Base-by-base conservation (phyloP, 2,113 vertebrate genomes). In the Danionella cerebrum region DNA sequence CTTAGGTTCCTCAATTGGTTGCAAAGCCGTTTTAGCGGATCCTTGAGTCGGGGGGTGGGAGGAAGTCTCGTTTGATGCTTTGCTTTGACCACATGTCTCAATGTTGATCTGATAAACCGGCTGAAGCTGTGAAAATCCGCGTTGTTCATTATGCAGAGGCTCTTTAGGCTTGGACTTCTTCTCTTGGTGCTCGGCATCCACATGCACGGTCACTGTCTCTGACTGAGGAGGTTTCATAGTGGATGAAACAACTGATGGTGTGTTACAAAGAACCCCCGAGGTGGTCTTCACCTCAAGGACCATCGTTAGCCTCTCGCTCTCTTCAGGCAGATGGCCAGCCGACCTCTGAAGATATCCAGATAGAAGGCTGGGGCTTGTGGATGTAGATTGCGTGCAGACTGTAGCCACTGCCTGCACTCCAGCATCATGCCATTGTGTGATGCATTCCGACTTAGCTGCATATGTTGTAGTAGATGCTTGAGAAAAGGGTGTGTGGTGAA, bases 311-410 rank as follows among this genome's bases (percentile, higher is more conserved):
- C 88, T 87, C 48, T 89, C 87, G 8, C 52, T 67, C 13, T 84
- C 86, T 13, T 91, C 89, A 4, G 72, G 72, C 2, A 64, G 55
- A 64, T 59, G 6, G 3, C 73, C 13, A 25, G 70, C 66, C 29
- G 48, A 42, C 67, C 57, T 87, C 50, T 53, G 85, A 54, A 80
- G 84, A 31, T 86, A 77, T 0, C 84, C 76, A 1, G 87, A 44
- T 19, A 94, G 83, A 79, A 97, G 91, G 70, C 91, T 92, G 2
- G 95, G 96, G 63, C 96, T 98, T 7, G 96, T 98, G 64, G 88
- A 88, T 11, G 92, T 92, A 0, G 92, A 89, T 69, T 89, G 93
- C 72, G 84, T 92, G 74, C 93, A 85, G 3, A 87, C 86, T 0
- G 80, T 77, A 1, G 88, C 91, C 55, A 97, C 95, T 0, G 95